Conservation (phyloP, 2,797 vertebrate genomes). For the Eulemur coronatus region DNA sequence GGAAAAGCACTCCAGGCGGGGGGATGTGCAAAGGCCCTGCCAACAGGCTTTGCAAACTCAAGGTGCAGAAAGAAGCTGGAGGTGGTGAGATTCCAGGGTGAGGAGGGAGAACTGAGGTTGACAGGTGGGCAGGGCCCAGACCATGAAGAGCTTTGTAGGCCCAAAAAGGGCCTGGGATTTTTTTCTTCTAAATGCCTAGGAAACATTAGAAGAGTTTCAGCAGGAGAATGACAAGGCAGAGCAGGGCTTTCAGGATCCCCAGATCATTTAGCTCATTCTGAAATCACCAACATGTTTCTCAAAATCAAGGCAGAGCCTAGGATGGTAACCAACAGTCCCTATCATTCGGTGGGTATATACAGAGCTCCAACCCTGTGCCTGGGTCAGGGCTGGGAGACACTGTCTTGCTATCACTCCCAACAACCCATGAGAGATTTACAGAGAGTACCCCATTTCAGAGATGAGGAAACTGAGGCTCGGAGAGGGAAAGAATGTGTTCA, state of each 20-base stretch:
- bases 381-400: background rate
- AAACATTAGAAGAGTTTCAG: background rate
- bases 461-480: background rate
- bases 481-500: background rate
- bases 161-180: background rate
- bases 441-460: background rate
- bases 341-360: background rate
- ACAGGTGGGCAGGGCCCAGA: background rate
- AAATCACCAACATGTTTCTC: background rate
- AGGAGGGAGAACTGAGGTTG: background rate
- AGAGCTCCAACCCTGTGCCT: background rate
- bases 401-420: too few species aligned
- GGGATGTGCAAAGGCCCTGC: background rate
- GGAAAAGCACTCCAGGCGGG: background rate
- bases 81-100: background rate
- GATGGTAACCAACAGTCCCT: background rate
- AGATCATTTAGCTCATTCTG: background rate
- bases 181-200: slow-evolving; percentile 12
- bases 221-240: background rate
- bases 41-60: background rate
- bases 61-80: background rate
- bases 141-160: background rate
- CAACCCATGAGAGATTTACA: background rate
- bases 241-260: background rate
- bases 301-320: background rate